Conservation (phyloP, 2,113 vertebrate genomes). For the Romanogobio albipinnatus region DNA sequence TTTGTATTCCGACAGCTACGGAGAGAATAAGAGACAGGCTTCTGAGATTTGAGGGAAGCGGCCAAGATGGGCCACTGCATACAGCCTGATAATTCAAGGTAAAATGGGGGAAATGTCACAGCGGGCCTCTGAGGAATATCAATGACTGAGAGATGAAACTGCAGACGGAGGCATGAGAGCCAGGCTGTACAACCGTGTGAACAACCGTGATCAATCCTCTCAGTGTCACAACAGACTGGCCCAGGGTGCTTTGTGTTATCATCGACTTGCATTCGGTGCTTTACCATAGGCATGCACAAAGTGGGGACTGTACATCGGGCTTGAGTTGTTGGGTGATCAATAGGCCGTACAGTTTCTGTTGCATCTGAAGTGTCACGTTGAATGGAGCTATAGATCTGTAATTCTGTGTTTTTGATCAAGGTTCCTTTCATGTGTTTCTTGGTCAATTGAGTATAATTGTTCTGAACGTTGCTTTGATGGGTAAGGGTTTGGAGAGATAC, state of each 20-base stretch:
- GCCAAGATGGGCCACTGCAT: slow-evolving; percentile 52
- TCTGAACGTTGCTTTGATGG: not conserved
- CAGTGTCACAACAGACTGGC: slow-evolving; percentile 11
- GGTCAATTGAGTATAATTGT: not conserved
- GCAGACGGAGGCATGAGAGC: not conserved
- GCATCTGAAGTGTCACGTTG: not conserved
- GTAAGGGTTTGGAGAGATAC: not conserved
- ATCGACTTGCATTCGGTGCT: not conserved
- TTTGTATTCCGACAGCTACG: slow-evolving; percentile 56
- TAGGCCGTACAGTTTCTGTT: not conserved
- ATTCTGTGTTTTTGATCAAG: not conserved
- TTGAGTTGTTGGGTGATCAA: not conserved
- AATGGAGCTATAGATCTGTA: not conserved
- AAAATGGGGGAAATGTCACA: slow-evolving; percentile 64
- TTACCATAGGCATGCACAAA: not conserved
- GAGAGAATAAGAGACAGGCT: slow-evolving; percentile 59
- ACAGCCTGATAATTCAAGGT: slow-evolving; percentile 59
- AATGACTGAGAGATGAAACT: slow-evolving; percentile 45
- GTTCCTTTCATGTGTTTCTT: not conserved
- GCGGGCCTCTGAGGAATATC: slow-evolving; percentile 58
- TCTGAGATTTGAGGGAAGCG: slow-evolving; percentile 51
- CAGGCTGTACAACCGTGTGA: not conserved
- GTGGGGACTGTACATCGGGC: not conserved
- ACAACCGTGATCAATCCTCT: slow-evolving; percentile 32
- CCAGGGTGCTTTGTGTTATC: slow-evolving; percentile 3